Evolutionary conservation across 2,797 vertebrate genomes (phyloP), one percentile per base, ranked within the genome.

Genomic region (Nothura maculosa): DNA sequence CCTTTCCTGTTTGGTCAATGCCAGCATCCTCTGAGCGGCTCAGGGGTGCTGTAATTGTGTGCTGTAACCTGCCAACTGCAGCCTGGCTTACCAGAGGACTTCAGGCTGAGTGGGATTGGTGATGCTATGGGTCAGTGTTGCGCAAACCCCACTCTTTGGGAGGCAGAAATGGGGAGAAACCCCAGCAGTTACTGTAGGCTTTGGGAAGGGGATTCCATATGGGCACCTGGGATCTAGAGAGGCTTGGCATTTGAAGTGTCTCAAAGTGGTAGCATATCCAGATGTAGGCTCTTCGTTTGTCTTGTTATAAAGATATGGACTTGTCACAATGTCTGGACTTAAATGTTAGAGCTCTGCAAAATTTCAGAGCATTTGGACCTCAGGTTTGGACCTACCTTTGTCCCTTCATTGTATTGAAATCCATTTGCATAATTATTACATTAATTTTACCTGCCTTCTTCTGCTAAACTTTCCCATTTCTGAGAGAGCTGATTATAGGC

Each of bases 61-160:
- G 90, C 92, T 92, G 62, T 85, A 63, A 77, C 84, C 2, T 16
- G 82, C 89, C 77, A 81, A 48, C 67, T 84, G 70, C 85, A 58
- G 92, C 94, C 85, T 91, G 63, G 43, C 81, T 95, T 95, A 96
- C 95, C 95, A 96, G 93, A 47, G 67, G 91, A 82, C 75, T 81
- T 94, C 63, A 88, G 77, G 27, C 60, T 79, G 63, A 84, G 89
- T 80, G 70, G 66, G 52, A 89, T 70, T 52, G 16, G 3, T 75
- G 76, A 50, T 69, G 36, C 60, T 93, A 62, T 85, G 60, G 81
- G 52, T 89, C 73, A 48, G 32, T 81, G 16, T 70, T 87, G 60
- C 55, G 75, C 62, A 73, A 75, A 79, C 25, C 38, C 28, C 1
- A 7, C 48, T 82, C 57, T 30, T 0, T 78, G 81, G 68, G 69